Evolutionary conservation across 1,140 invertebrate genomes (phyloP).

Genomic region (Hirudo medicinalis): DNA sequence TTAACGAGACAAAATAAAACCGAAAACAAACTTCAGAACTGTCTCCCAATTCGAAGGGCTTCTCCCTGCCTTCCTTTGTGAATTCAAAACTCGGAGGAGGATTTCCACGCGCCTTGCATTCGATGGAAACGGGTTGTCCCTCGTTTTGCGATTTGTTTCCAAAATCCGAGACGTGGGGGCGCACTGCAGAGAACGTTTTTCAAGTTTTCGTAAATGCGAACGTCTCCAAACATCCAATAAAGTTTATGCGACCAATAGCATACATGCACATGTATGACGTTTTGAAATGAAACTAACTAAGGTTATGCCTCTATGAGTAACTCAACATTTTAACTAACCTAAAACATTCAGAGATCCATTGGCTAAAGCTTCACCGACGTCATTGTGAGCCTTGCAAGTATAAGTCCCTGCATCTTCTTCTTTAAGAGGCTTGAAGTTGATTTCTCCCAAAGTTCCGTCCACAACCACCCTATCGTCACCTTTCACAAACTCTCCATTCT

Average conservation of each 20-base stretch:
- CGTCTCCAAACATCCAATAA: background rate
- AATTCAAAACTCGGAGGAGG: conserved; percentile 51
- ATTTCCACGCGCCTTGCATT: conserved; percentile 64
- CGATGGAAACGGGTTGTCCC: conserved; percentile 58
- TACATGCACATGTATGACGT: too few species aligned
- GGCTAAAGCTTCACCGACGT: conserved; percentile 55
- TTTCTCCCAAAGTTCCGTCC: conserved; percentile 8
- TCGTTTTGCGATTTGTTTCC: conserved; percentile 48
- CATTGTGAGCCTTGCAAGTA: conserved; percentile 67
- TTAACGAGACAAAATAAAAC: too few species aligned
- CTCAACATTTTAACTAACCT: conserved; percentile 1
- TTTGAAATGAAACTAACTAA: too few species aligned
- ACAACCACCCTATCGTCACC: conserved; percentile 8
- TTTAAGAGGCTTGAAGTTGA: conserved; percentile 41
- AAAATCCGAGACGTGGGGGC: conserved; percentile 1
- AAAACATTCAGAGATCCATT: conserved; percentile 13
- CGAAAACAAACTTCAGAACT: background rate
- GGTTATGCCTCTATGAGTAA: too few species aligned
- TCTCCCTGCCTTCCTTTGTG: conserved; percentile 14
- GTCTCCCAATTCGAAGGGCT: conserved; percentile 8
- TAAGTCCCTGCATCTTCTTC: conserved; percentile 72
- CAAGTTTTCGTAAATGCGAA: background rate
- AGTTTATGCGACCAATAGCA: background rate
- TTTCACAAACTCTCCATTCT: background rate
- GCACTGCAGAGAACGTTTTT: background rate